These are phyloP conservation scores for Pristionchus japonicus DNA, from an alignment of 2,888 invertebrate genomes.

Conservation along the genomic window DNA sequence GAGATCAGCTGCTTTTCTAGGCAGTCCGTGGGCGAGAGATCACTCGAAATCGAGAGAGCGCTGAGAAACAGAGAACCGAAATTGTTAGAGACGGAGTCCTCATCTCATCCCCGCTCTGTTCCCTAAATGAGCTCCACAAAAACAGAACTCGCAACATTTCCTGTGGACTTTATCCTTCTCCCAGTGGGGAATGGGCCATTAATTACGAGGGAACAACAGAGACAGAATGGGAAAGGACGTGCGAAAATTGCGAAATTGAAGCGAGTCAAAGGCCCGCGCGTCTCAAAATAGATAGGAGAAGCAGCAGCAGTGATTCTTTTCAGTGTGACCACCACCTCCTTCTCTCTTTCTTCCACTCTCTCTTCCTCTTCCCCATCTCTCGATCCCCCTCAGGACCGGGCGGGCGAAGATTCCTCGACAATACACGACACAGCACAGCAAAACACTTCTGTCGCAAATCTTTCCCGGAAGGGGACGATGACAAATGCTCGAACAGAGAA, in stretches of 20 bases:
- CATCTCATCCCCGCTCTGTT: not conserved
- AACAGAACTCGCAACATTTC: conserved; percentile 22
- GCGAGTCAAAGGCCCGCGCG: not conserved
- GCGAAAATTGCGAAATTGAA: not conserved
- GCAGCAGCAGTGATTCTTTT: not conserved
- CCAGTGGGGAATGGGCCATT: not conserved
- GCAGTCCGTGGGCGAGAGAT: not conserved
- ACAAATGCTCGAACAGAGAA: not conserved
- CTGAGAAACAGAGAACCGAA: conserved; percentile 4
- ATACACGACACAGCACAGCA: conserved; percentile 36
- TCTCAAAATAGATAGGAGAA: not conserved
- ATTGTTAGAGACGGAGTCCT: not conserved
- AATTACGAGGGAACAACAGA: conserved; percentile 4
- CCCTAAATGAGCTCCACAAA: not conserved
- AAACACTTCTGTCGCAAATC: not conserved
- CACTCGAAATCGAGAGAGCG: not conserved
- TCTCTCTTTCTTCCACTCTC: not conserved
- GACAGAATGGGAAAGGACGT: not conserved
- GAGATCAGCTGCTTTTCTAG: not conserved
- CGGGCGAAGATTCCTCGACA: conserved; percentile 12
- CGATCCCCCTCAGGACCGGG: conserved; percentile 6
- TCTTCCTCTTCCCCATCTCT: not conserved
- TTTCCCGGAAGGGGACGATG: not conserved
- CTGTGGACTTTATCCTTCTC: not conserved
- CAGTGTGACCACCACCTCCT: conserved; percentile 13